Base-by-base conservation (phyloP, 2,888 invertebrate species). In the Trilocha varians region DNA sequence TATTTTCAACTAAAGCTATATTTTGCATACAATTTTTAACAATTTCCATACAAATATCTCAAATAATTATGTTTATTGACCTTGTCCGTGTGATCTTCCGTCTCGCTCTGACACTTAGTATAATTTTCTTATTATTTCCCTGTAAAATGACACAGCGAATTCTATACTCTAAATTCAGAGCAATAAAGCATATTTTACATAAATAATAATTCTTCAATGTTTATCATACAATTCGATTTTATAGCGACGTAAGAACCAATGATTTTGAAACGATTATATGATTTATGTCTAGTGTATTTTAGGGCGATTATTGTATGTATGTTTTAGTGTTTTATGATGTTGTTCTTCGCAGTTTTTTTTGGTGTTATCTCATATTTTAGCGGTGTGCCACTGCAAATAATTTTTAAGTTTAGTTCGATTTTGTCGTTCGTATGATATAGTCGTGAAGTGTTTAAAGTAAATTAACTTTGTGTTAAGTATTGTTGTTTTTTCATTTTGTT, bases 311-410 rank as follows among this genome's bases (percentile, higher is more conserved):
- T 77, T 5, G 39, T 36, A n/a, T 65, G 47, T 3, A n/a, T 4
- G 34, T 39, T 16, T 18, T 2, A 18, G 6, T 13, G 32, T 45
- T 46, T 44, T 51, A 39, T 49, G 42, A 44, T 41, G 34, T 39
- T 44, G 42, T 43, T 43, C 42, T 43, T 32, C 35, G 47, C 52
- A 46, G 59, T 48, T 57, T 52, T 56, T 57, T 58, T 48, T 48
- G 55, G 57, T 78, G 76, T 82, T 82, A 83, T 83, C 83, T 75
- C 71, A 67, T 64, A 67, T 78, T 74, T 64, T 77, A 78, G 77
- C 77, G 77, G 75, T 82, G 83, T 80, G 75, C 77, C 79, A 82
- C 67, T 70, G 70, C 75, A 75, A 75, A 75, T 68, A 72, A 38
- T 34, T 35, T 38, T 54, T 48, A 56, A 55, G 57, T 62, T 62